Evolutionary conservation across 2,113 vertebrate species (phyloP), one percentile per base, ranked within the genome.

Genomic region (Polypterus senegalus): DNA sequence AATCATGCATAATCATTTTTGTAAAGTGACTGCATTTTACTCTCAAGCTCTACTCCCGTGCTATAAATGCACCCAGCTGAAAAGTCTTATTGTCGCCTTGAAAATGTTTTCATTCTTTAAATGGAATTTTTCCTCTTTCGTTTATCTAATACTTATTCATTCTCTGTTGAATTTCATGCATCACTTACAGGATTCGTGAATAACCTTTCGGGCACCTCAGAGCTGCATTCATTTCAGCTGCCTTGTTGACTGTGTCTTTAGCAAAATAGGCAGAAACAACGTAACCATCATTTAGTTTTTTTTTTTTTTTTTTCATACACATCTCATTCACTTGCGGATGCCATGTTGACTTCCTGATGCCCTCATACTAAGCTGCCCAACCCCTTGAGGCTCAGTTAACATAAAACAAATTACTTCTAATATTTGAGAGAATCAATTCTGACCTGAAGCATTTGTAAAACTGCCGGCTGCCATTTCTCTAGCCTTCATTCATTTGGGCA

Each of bases 331-430:
- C 27, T 27, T 27, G 27, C 27, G 27, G 27, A 27, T 27, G 27
- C 27, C 27, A 27, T 27, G 27, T 27, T 27, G 27, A 27, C 27
- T 27, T 27, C 65, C 70, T 65, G 74, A 68, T 74, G 72, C 72
- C 75, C 75, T 70, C 69, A 67, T 70, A 65, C 69, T 71, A 64
- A 64, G 68, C 70, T 68, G 59, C 64, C 64, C 63, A 72, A 74
- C 78, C 81, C 76, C 73, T 79, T 72, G 72, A 76, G 76, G 75
- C 77, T 77, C 76, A 77, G 66, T 79, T 79, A 71, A 74, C 76
- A 72, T 74, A 74, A 83, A 81, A 77, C 76, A 83, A 83, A 83
- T 83, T 80, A 73, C 79, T 76, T 71, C 73, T 79, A 78, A 80
- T 84, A 78, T 73, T 79, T 70, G 68, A 63, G 69, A 75, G 76